Percentiles rank a stretch among this genome's conserved stretches.
Conservation (phyloP, 2,888 invertebrate species). For the Mactromeris polynyma region DNA sequence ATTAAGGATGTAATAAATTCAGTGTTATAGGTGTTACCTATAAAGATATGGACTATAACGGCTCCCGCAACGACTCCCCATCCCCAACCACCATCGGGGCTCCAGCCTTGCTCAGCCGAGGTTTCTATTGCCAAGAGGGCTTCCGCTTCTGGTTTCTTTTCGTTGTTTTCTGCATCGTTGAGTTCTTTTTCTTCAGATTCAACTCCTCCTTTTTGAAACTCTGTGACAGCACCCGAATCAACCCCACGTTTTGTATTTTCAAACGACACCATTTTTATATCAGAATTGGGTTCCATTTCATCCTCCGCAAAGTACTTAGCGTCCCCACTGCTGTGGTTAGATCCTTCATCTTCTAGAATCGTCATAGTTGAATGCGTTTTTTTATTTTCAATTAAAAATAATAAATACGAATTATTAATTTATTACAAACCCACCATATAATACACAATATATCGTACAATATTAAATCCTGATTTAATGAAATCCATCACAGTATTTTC, state of each 20-base stretch:
- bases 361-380: not conserved
- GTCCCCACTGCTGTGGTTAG: not conserved
- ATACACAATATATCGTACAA: not conserved
- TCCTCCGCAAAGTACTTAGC: not conserved
- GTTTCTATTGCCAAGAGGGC: constrained; percentile 36
- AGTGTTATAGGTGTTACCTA: constrained; percentile 46
- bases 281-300: not conserved
- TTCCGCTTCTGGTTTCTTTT: constrained; percentile 34
- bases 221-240: not conserved
- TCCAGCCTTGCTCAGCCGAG: constrained; percentile 44
- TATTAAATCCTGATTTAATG: not conserved
- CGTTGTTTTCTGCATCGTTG: not conserved
- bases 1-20: not conserved
- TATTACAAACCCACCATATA: not conserved
- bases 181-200: not conserved
- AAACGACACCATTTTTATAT: not conserved
- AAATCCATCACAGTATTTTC: not conserved
- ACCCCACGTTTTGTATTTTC: not conserved
- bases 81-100: constrained; percentile 66
- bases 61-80: constrained; percentile 65
- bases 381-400: not conserved
- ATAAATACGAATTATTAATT: not conserved
- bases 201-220: not conserved
- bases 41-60: constrained; percentile 59
- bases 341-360: not conserved